Evolutionary conservation across 2,888 invertebrate species (phyloP).

Genomic region (Pantelozetes paolii): DNA sequence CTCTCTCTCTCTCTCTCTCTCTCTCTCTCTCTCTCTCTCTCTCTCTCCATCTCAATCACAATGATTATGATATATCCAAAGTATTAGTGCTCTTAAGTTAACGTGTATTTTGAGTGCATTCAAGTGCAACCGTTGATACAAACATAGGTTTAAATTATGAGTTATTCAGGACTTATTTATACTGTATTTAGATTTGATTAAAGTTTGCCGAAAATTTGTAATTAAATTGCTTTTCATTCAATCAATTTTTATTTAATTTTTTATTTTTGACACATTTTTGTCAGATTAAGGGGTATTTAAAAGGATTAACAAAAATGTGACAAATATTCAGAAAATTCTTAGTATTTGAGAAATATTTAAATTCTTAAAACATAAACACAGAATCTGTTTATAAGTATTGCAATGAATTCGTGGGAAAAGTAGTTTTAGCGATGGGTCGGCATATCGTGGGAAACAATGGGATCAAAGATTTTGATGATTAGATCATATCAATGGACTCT

Average conservation of each 20-base stretch:
- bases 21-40: not conserved
- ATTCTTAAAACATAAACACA: slow-evolving; percentile 8
- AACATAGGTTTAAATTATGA: not conserved
- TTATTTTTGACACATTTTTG: no score
- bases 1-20: not conserved
- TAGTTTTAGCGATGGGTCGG: slow-evolving; percentile 19
- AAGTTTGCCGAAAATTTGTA: no score
- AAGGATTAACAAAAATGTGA: not conserved
- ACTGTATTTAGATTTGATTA: no score
- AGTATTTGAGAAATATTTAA: no score
- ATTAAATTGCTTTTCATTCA: no score
- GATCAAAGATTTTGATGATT: slow-evolving; percentile 35
- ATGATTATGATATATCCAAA: slow-evolving; percentile 33
- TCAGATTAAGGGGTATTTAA: no score
- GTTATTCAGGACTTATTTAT: no score
- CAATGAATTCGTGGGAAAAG: slow-evolving; percentile 33
- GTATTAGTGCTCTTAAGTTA: slow-evolving; percentile 6
- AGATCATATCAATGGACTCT: slow-evolving; percentile 20
- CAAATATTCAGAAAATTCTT: not conserved
- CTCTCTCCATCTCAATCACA: not conserved
- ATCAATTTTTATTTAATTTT: no score
- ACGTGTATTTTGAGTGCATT: slow-evolving; percentile 6
- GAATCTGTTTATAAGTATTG: not conserved
- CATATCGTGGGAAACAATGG: slow-evolving; percentile 32
- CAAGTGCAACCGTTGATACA: slow-evolving; percentile 15